Conservation (phyloP, 23 tunicate species). For the Oikopleura dioica region DNA sequence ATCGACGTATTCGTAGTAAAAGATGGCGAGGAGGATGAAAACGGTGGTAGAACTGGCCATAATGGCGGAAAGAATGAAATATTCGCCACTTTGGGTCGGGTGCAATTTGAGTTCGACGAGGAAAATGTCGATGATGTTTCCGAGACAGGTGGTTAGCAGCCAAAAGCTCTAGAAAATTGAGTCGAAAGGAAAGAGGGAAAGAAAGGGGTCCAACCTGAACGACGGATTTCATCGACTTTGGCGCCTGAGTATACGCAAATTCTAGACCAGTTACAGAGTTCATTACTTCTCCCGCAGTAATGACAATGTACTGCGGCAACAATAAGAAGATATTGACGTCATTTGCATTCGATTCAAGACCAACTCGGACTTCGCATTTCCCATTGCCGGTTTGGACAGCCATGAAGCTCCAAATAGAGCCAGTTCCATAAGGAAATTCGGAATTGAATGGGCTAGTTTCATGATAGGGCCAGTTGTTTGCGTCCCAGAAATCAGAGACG, state of each 20-base stretch:
- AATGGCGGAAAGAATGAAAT: background rate
- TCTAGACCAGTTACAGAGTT: background rate
- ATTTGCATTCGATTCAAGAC: slow-evolving; percentile 2
- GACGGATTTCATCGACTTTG: background rate
- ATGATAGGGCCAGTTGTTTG: too few species aligned
- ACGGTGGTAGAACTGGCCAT: background rate
- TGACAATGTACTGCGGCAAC: slow-evolving; percentile 16
- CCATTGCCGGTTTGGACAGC: background rate
- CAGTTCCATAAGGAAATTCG: background rate
- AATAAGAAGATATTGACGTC: slow-evolving; percentile 13
- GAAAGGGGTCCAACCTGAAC: too few species aligned
- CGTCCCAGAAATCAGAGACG: background rate
- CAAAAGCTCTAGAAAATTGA: background rate
- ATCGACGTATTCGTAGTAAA: slow-evolving; percentile 6
- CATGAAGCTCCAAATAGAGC: background rate
- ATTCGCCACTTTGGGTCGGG: background rate
- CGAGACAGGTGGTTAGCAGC: slow-evolving; percentile 1
- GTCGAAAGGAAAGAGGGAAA: too few species aligned
- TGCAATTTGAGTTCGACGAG: background rate
- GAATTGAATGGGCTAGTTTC: too few species aligned
- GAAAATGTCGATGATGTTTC: background rate
- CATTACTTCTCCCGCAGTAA: slow-evolving; percentile 14
- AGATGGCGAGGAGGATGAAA: background rate
- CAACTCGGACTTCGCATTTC: background rate
- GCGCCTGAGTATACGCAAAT: slow-evolving; percentile 4